Evolutionary conservation across 1,140 invertebrate species (phyloP).

Genomic region (Drosophila pruinosa): DNA sequence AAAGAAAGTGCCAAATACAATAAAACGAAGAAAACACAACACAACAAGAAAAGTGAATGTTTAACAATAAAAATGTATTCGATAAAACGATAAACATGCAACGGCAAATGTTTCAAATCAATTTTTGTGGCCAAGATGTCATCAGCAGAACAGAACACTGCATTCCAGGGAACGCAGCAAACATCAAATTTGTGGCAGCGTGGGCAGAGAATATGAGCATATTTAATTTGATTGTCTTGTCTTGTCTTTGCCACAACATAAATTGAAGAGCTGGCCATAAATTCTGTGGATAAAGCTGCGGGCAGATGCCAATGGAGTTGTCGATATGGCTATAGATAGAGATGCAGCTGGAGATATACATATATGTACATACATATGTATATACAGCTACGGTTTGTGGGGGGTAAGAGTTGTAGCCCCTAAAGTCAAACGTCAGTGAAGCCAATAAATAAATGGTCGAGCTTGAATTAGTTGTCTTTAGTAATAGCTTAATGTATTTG

Average conservation of each 20-base stretch:
- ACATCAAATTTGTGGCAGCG: constrained; percentile 2
- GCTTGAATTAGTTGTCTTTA: no score
- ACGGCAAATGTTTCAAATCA: constrained; percentile 34
- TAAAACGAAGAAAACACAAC: constrained; percentile 1
- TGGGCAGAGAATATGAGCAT: constrained; percentile 28
- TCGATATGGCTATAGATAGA: constrained; percentile 23
- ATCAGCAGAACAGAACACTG: neutral
- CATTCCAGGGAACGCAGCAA: neutral
- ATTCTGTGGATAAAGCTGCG: constrained; percentile 47
- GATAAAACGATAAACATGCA: constrained; percentile 36
- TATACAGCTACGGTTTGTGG: no score
- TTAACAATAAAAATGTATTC: constrained; percentile 35
- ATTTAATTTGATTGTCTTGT: constrained; percentile 12
- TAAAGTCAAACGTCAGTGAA: no score
- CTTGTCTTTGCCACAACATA: constrained; percentile 60
- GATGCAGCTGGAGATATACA: constrained; percentile 8
- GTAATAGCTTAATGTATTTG: no score
- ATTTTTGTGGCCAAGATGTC: constrained; percentile 16
- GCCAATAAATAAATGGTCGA: no score
- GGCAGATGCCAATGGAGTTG: constrained; percentile 30
- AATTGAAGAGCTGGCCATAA: constrained; percentile 62
- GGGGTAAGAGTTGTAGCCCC: no score
- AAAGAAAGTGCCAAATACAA: constrained; percentile 73
- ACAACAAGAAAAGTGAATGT: constrained; percentile 65
- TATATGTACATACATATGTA: neutral